Base-by-base conservation (phyloP, 2,113 vertebrate genomes). In the Aix galericulata region DNA sequence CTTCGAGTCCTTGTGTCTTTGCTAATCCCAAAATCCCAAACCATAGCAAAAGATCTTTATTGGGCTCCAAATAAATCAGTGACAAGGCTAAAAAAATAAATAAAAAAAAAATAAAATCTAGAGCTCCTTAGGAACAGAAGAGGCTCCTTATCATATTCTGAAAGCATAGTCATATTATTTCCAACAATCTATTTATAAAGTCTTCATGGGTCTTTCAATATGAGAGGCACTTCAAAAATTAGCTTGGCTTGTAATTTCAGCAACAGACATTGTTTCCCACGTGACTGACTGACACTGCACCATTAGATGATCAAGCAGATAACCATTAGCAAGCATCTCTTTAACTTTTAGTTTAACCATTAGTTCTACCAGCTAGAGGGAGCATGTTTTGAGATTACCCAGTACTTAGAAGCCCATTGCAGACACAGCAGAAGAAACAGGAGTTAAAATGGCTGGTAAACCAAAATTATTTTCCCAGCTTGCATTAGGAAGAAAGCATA, bases 101-200 rank as follows among this genome's bases (percentile, higher is more conserved):
- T 21, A 46, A 20, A 20, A 20, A 11, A 21, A 48, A 89, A 66
- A 40, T 40, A 62, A 92, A 75, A 92, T 91, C 21, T 38, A 26
- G 69, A 91, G 40, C 83, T 92, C 50, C 59, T 82, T 64, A 89
- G 36, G 87, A 94, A 32, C 32, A 63, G 32, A 36, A 76, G 74
- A 80, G 80, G 62, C 53, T 88, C 73, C 59, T 75, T 79, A 67
- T 32, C 50, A 67, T 76, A 62, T 73, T 76, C 81, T 69, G 77
- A 91, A 94, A 88, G 77, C 62, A 89, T 7, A 68, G 8, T 89
- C 48, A 74, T 1, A 72, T 86, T 95, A 86, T 94, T 96, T 96
- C 27, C 90, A 96, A 90, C 72, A 31, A 86, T 71, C 82, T 94
- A 93, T 94, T 95, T 96, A 95, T 94, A 95, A 95, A 95, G 11